Evolutionary conservation across 2,888 invertebrate genomes (phyloP), one percentile per base, ranked within the genome.

Genomic region (Oscheius onirici): DNA sequence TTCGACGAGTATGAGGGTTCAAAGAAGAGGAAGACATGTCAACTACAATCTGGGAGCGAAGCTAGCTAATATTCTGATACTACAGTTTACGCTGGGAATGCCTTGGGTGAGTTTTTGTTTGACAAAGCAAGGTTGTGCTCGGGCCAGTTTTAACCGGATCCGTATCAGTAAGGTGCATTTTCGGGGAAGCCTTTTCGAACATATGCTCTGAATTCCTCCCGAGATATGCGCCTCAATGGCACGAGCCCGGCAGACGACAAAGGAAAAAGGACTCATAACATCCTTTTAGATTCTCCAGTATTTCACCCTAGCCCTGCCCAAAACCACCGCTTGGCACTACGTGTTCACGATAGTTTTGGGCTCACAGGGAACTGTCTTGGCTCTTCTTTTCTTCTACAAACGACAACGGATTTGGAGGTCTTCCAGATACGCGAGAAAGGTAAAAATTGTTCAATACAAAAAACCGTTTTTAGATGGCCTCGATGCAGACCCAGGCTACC

Each of bases 331-430:
- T 28, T 84, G 79, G 78, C 83, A 84, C 69, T 84, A 83, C 46
- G 44, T 78, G 2, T 84, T 84, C 74, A 84, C 82, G 3, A 82
- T 84, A 17, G 73, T 80, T 5, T 22, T 80, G 17, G 83, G 83
- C 43, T 79, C 77, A 1, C 83, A 83, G 34, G 82, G 81, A n/a
- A 76, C 80, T 2, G 69, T 80, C 17, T 57, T 80, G 3, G 58
- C 76, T 11, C 34, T 78, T 13, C 69, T 81, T 5, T 81, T 75
- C 57, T 28, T 81, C 28, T 78, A 80, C 69, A 74, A 78, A 49
- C 22, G 68, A 57, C 68, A 68, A 44, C 22, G 57, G 34, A 44
- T 57, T 2, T 24, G 41, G 10, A 15, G 46, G 17, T 57, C 68
- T 0, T 68, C 57, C 13, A n/a, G 57, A 28, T 46, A 57, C 17